phyloP scores from a whole-genome alignment of 2,888 invertebrate genomes.

The Ctena decussata region DNA sequence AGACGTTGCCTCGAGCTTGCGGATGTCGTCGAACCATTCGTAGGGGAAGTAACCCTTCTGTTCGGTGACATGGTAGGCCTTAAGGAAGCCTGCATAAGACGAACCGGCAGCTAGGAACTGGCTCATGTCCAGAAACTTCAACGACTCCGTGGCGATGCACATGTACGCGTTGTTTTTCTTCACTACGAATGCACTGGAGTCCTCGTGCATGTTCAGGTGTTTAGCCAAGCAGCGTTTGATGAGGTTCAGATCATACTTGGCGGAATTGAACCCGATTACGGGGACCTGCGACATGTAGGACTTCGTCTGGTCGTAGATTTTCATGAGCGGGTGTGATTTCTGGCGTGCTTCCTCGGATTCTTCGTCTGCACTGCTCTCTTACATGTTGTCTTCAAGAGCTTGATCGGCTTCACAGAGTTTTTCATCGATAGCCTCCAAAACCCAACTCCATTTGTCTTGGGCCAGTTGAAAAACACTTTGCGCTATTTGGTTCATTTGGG shows the following conservation, averaged over 20 bases:
- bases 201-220: conserved; percentile 21
- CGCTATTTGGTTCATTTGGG: conserved; percentile 1
- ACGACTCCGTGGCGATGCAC: conserved; percentile 26
- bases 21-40: conserved; percentile 29
- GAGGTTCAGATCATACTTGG: conserved; percentile 47
- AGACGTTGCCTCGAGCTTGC: conserved; percentile 20
- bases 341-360: background rate
- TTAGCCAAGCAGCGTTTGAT: conserved; percentile 25
- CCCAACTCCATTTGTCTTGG: conserved; percentile 15
- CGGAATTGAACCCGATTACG: conserved; percentile 46
- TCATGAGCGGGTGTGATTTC: background rate
- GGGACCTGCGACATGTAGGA: conserved; percentile 25
- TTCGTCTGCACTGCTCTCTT: background rate
- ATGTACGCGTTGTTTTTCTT: conserved; percentile 34
- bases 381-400: background rate
- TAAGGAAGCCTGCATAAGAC: conserved; percentile 45
- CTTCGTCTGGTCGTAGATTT: conserved; percentile 18
- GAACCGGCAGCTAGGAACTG: conserved; percentile 48
- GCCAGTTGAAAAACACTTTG: background rate
- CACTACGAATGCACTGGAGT: conserved; percentile 25
- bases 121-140: conserved; percentile 54
- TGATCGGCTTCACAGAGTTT: no score
- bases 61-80: conserved; percentile 49
- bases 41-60: conserved; percentile 43
- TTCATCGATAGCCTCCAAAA: background rate